These are phyloP conservation scores for Darevskia mixta DNA, from an alignment of 2,797 vertebrate genomes.

Conservation along the genomic window DNA sequence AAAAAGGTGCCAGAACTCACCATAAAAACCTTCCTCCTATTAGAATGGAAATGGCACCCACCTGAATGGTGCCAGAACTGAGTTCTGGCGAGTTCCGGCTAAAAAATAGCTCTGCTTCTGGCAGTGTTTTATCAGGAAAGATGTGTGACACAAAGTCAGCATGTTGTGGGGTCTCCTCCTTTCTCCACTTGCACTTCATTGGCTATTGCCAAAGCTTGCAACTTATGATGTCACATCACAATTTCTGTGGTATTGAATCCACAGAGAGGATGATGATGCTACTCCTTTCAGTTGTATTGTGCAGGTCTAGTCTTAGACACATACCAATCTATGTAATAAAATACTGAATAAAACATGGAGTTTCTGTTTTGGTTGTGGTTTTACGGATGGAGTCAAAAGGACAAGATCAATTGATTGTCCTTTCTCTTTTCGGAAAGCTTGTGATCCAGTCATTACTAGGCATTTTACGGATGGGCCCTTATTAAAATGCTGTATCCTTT, in stretches of 20 bases:
- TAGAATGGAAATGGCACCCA: too few relatives aligned
- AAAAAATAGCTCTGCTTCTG: too few relatives aligned
- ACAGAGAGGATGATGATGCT: neutral
- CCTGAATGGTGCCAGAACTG: too few relatives aligned
- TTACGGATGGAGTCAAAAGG: conserved; percentile 29
- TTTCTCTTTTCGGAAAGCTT: conserved; percentile 47
- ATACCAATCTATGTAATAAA: neutral
- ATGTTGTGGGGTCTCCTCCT: neutral
- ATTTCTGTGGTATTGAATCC: neutral
- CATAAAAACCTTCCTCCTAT: too few relatives aligned
- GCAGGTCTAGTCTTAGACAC: neutral
- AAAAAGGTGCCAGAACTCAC: too few relatives aligned
- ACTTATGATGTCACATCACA: neutral
- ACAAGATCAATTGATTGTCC: conserved; percentile 17
- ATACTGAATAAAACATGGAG: neutral
- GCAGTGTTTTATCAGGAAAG: neutral
- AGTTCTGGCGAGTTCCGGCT: too few relatives aligned
- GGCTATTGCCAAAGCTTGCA: neutral
- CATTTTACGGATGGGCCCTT: conserved; percentile 51
- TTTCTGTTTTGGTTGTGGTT: conserved; percentile 23
- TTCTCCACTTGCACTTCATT: neutral
- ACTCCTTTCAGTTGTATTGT: neutral
- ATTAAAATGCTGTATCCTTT: conserved; percentile 48
- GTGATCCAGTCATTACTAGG: conserved; percentile 51
- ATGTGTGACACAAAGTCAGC: neutral